Percentiles rank a stretch among this genome's conserved stretches.
phyloP scores from a whole-genome alignment of 2,888 invertebrate genomes.

The Cerceris rybyensis region DNA sequence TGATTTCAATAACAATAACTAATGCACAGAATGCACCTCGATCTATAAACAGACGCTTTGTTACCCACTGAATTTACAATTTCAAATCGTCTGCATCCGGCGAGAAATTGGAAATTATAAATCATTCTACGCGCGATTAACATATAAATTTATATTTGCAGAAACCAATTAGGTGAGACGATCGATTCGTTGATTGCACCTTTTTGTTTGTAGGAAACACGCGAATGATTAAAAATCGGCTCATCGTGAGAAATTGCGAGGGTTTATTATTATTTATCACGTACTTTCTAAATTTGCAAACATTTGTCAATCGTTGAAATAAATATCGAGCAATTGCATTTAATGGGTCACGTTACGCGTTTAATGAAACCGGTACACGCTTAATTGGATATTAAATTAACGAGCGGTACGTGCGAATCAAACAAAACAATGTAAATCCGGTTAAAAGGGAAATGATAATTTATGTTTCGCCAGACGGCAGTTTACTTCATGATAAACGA shows the following conservation, averaged over 20 bases:
- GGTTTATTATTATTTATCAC: not conserved
- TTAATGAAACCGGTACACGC: conserved; percentile 59
- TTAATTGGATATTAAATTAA: conserved; percentile 67
- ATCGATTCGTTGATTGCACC: not conserved
- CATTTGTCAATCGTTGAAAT: conserved; percentile 46
- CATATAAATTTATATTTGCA: too few species aligned
- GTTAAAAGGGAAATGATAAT: conserved; percentile 61
- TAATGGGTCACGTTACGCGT: conserved; percentile 56
- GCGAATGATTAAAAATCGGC: not conserved
- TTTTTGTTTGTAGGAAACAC: not conserved
- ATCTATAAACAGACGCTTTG: too few species aligned
- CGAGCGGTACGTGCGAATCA: conserved; percentile 61
- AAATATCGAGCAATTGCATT: conserved; percentile 56
- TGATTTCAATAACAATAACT: too few species aligned
- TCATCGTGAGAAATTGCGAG: not conserved
- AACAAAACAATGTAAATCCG: conserved; percentile 61
- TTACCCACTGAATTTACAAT: too few species aligned
- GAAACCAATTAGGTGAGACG: too few species aligned
- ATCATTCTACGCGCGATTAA: too few species aligned
- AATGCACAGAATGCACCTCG: too few species aligned
- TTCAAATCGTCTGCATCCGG: too few species aligned
- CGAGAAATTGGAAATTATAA: too few species aligned
- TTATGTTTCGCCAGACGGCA: conserved; percentile 34
- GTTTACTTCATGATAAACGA: conserved; percentile 30
- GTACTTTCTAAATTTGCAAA: conserved; percentile 18